Conservation (phyloP, 2,113 vertebrate genomes). For the Scolopax mira region DNA sequence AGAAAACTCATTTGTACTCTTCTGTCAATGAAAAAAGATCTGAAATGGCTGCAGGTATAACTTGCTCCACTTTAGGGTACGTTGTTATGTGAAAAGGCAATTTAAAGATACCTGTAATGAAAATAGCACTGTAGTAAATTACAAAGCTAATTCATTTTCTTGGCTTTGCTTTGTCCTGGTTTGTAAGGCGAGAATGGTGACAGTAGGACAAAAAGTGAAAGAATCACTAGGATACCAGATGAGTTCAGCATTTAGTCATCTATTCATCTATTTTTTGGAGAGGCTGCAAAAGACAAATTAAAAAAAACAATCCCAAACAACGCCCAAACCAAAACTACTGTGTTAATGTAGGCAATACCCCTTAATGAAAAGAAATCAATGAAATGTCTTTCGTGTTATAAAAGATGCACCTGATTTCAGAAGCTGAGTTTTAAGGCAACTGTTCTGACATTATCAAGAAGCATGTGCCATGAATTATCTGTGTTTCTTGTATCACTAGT, state of each 20-base stretch:
- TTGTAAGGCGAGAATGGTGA: not conserved
- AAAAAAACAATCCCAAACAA: not conserved
- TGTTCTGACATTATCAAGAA: not conserved
- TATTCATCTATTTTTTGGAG: not conserved
- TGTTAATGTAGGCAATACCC: not conserved
- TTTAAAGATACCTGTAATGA: not conserved
- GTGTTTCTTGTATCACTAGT: not conserved
- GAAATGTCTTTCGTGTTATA: not conserved
- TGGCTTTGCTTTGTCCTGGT: not conserved
- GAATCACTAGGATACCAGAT: not conserved
- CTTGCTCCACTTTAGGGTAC: not conserved
- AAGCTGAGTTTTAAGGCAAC: not conserved
- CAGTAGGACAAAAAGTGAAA: not conserved
- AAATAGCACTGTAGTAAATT: not conserved
- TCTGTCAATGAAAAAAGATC: not conserved
- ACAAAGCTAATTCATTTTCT: not conserved
- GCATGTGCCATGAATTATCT: not conserved
- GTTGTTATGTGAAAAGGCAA: not conserved
- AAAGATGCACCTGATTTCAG: not conserved
- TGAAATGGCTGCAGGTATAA: not conserved
- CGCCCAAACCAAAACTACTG: not conserved
- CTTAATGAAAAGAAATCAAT: not conserved
- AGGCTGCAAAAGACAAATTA: not conserved
- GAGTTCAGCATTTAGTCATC: not conserved
- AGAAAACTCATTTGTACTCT: not conserved